Percentiles rank a stretch among this genome's conserved stretches.
phyloP scores from a whole-genome alignment of 2,113 vertebrate genomes.

The Bos indicus region DNA sequence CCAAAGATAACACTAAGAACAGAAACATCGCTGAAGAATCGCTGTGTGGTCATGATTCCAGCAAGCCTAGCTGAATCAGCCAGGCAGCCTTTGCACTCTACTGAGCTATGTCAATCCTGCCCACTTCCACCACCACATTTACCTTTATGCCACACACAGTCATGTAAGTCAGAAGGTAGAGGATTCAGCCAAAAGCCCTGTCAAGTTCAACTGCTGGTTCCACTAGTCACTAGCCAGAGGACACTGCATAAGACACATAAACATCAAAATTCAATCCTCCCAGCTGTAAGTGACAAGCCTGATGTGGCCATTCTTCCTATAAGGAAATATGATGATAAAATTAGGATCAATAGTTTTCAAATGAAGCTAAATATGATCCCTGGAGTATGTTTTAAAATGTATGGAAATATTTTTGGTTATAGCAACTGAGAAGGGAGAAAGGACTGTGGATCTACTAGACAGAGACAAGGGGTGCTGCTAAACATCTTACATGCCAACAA shows the following conservation, averaged over 20 bases:
- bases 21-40: not conserved
- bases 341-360: not conserved
- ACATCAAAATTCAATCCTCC: not conserved
- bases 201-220: not conserved
- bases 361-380: not conserved
- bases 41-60: not conserved
- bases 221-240: not conserved
- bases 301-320: not conserved
- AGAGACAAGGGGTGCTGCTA: not conserved
- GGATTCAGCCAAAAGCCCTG: not conserved
- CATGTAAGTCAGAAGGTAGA: not conserved
- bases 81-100: too few species aligned
- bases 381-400: not conserved
- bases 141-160: accelerated
- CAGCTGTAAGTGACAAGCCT: not conserved
- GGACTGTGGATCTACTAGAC: too few species aligned
- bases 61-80: not conserved
- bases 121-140: accelerated
- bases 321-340: not conserved
- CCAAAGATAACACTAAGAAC: not conserved
- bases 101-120: not conserved
- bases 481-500: not conserved
- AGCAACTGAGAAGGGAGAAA: not conserved
- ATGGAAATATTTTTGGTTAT: not conserved
- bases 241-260: not conserved